Base-by-base conservation (phyloP, 2,797 vertebrate species). In the Eulemur albifrons region DNA sequence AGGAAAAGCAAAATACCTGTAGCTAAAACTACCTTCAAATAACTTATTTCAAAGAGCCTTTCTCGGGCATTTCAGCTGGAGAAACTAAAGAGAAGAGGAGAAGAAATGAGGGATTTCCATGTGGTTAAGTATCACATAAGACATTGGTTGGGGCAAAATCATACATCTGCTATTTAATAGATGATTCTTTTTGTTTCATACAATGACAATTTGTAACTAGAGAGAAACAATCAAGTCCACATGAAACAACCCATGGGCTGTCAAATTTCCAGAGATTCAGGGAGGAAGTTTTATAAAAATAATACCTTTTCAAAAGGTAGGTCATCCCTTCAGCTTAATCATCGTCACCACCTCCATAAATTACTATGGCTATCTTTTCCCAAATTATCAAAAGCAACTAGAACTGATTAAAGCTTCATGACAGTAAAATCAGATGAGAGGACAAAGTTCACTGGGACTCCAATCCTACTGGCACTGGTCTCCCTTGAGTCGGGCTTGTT, bases 401-500 rank as follows among this genome's bases (percentile, higher is more conserved):
- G 23, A 94, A 82, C 57, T 94, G 79, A 97, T 61, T 92, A 94
- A 97, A 85, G 20, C 30, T 81, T 79, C 43, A 23, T 1, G 30
- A 93, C 52, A 96, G 81, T 65, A 82, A 95, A 84, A 81, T 83
- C 89, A 92, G 57, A 76, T 27, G 23, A 97, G 32, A 94, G 92
- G 61, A 40, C 88, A 90, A 97, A 95, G 97, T 97, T 97, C 97
- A 88, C 67, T 30, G 27, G 45, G 54, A 88, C 84, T 80, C 73
- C 32, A n/a, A 15, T 48, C 52, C 50, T 54, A 79, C 79, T 69
- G 73, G 63, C 45, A 75, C 54, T 67, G 48, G 94, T 75, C 57
- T 90, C 54, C 86, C 88, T 32, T 35, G 54, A 82, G 75, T 59
- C 3, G 18, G 21, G 25, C 14, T 84, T 77, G 18, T 59, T 73